phyloP scores from a whole-genome alignment of 2,888 invertebrate genomes.

The Lycophotia porphyrea region DNA sequence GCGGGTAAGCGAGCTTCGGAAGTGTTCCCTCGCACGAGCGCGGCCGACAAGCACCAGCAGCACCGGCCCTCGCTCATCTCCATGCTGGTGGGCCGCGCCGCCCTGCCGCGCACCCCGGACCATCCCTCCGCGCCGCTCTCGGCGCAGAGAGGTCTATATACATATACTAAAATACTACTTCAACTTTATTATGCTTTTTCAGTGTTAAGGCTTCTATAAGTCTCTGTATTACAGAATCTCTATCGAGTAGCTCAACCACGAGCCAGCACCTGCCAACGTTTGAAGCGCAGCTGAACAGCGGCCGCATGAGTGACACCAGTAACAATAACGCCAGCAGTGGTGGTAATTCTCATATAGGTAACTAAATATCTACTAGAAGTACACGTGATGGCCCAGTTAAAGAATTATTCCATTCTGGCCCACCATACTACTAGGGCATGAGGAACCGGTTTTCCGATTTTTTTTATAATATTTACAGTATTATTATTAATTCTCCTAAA shows the following conservation, averaged over 20 bases:
- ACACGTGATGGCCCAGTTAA: not conserved
- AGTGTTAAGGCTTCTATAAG: not conserved
- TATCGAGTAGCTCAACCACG: constrained; percentile 91
- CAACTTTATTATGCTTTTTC: not conserved
- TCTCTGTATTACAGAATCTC: constrained; percentile 84
- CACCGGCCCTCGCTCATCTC: constrained; percentile 86
- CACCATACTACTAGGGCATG: too few species aligned
- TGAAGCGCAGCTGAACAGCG: constrained; percentile 75
- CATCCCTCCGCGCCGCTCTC: constrained; percentile 9
- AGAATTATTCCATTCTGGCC: not conserved
- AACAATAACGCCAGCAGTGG: constrained; percentile 73
- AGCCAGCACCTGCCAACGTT: constrained; percentile 85
- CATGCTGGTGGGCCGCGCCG: constrained; percentile 82
- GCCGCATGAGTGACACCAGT: constrained; percentile 78
- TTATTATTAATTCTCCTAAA: not conserved
- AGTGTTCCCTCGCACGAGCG: constrained; percentile 89
- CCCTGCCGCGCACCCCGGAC: constrained; percentile 5
- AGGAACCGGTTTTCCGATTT: too few species aligned
- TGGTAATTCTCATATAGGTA: constrained; percentile 77
- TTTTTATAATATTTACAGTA: not conserved
- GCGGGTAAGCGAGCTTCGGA: constrained; percentile 86
- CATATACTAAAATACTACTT: not conserved
- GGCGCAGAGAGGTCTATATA: not conserved
- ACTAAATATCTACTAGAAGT: not conserved
- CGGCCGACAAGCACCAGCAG: constrained; percentile 81